Percentiles rank a stretch among this genome's conserved stretches.
These are phyloP conservation scores for Sebastes taczanowskii DNA, from an alignment of 2,797 vertebrate species.

Conservation along the genomic window DNA sequence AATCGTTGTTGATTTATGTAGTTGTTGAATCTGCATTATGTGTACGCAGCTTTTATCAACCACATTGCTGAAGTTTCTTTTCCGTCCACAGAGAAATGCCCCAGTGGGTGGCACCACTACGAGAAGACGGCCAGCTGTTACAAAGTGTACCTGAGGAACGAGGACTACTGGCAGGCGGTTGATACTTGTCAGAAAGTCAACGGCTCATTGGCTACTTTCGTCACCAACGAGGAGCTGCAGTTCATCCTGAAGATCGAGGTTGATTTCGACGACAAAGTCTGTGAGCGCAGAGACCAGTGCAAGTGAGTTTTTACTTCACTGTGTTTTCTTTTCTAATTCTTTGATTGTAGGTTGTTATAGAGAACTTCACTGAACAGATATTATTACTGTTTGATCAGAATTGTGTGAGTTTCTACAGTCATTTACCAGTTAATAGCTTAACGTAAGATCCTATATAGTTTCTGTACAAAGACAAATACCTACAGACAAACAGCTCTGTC, in stretches of 20 bases:
- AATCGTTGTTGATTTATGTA: neutral
- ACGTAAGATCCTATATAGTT: neutral
- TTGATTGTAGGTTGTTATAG: neutral
- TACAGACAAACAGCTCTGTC: neutral
- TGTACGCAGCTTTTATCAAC: neutral
- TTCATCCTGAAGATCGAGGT: conserved; percentile 96
- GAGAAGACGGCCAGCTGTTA: conserved; percentile 99
- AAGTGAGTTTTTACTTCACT: conserved; percentile 83
- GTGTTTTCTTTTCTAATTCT: neutral
- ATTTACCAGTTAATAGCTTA: neutral
- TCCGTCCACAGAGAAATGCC: conserved; percentile 91
- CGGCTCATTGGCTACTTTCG: conserved; percentile 94
- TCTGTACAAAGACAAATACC: neutral
- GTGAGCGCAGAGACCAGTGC: conserved; percentile 90
- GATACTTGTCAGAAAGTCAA: conserved; percentile 97
- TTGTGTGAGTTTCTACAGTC: neutral
- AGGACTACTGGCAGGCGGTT: conserved; percentile 98
- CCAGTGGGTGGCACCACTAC: conserved; percentile 98
- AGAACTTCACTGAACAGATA: neutral
- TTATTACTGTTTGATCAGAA: neutral
- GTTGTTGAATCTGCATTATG: neutral
- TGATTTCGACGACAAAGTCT: conserved; percentile 92
- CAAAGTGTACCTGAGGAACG: conserved; percentile 90
- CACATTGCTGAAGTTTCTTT: neutral
- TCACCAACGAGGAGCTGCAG: conserved; percentile 94